These are phyloP conservation scores for Actinopyga echinites DNA, from an alignment of 53 echinoderm and acorn worm genomes.

Conservation along the genomic window DNA sequence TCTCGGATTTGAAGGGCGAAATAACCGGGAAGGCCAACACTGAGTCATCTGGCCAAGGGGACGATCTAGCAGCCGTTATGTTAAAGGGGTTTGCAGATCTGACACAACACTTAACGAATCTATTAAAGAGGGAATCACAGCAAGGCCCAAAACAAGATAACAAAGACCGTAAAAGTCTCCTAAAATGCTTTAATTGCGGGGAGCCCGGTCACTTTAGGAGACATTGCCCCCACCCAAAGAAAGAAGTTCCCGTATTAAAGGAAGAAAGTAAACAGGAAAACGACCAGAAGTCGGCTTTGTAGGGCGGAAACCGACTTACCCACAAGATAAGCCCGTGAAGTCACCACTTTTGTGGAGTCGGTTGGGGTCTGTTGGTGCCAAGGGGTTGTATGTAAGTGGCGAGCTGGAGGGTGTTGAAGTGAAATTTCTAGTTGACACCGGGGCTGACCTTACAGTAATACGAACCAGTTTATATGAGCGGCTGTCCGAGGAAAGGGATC, in stretches of 20 bases:
- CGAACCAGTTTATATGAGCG: not conserved
- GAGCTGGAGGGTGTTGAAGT: too few species aligned
- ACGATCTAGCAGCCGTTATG: not conserved
- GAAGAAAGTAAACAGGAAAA: not conserved
- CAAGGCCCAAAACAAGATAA: too few species aligned
- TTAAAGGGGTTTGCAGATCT: not conserved
- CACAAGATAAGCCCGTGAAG: not conserved
- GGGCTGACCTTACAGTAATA: constrained; percentile 20
- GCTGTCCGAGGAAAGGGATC: not conserved
- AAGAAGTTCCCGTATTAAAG: not conserved
- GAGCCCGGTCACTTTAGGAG: constrained; percentile 13
- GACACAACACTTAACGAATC: not conserved
- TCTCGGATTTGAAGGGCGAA: not conserved
- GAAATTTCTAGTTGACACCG: not conserved
- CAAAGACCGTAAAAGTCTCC: not conserved
- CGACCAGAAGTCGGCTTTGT: not conserved
- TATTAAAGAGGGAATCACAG: not conserved
- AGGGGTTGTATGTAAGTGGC: constrained; percentile 2
- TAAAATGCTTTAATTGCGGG: constrained; percentile 20
- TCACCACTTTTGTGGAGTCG: not conserved
- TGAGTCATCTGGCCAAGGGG: too few species aligned
- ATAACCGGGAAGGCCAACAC: not conserved
- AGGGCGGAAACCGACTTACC: constrained; percentile 1
- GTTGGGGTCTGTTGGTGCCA: constrained; percentile 18
- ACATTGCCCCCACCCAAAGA: not conserved